Percentiles rank a stretch among this genome's conserved stretches.
Evolutionary conservation across 2,113 vertebrate species (phyloP).

Genomic region (Pelodiscus sinensis): DNA sequence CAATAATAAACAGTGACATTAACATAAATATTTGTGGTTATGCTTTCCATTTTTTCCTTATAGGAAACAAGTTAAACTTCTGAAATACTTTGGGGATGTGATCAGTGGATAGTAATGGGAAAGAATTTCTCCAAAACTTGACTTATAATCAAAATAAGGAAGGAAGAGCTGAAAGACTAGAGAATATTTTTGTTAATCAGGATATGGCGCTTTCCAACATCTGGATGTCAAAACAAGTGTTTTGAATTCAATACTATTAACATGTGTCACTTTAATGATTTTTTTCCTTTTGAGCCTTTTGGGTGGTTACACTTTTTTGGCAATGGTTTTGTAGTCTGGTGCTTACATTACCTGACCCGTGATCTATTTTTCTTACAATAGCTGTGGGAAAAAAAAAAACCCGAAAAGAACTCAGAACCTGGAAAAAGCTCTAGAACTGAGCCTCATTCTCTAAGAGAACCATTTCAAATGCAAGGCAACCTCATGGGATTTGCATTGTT

Average conservation of each 20-base stretch:
- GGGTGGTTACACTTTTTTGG: conserved; percentile 70
- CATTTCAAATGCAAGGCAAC: conserved; percentile 33
- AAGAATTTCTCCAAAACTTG: conserved; percentile 77
- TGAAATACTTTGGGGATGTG: conserved; percentile 80
- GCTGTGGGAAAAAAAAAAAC: conserved; percentile 74
- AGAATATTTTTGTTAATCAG: conserved; percentile 69
- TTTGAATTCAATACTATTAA: conserved; percentile 69
- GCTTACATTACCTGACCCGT: conserved; percentile 78
- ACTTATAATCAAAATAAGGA: conserved; percentile 75
- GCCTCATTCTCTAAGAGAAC: conserved; percentile 55
- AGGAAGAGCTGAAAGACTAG: conserved; percentile 70
- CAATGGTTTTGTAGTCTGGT: conserved; percentile 59
- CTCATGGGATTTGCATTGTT: conserved; percentile 33
- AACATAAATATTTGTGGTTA: conserved; percentile 81
- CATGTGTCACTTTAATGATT: conserved; percentile 74
- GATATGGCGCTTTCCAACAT: conserved; percentile 71
- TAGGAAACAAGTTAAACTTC: conserved; percentile 78
- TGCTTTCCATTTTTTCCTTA: conserved; percentile 79
- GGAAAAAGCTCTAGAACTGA: conserved; percentile 28
- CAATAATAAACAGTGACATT: conserved; percentile 80
- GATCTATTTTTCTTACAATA: conserved; percentile 65
- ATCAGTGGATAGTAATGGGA: conserved; percentile 82
- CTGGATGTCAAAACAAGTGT: conserved; percentile 74
- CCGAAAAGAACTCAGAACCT: conserved; percentile 64
- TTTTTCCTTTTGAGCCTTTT: conserved; percentile 64